Evolutionary conservation across 2,113 vertebrate genomes (phyloP), one percentile per base, ranked within the genome.

Genomic region (Fulmarus glacialis): DNA sequence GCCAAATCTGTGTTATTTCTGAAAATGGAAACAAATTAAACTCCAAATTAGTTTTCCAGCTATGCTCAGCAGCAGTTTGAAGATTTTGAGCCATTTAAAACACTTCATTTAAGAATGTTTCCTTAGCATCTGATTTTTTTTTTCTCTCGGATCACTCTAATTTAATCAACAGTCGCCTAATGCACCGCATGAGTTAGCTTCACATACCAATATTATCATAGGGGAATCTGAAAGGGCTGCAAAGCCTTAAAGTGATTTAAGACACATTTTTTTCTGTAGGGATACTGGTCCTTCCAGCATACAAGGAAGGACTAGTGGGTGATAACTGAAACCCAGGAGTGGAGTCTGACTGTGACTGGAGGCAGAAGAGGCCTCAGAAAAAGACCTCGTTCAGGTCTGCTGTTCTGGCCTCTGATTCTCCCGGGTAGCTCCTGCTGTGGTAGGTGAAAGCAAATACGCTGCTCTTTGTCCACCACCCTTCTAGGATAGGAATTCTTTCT

Each of bases 81-180:
- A 77, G n/a, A 55, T 47, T 82, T 56, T 47, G 32, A 82, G 50
- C 27, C 55, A 82, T 71, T 79, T 88, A 78, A 92, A 95, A 55
- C 6, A 27, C 9, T 74, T 84, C 15, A 17, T 90, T 66, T 53
- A 62, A 63, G 48, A 89, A 83, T 29, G 17, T 40, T 91, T 58
- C 42, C 36, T 83, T 70, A 43, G 36, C 1, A 3, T 60, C 21
- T 73, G 0, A 5, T 29, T 47, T 47, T 30, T n/a, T 42, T 52
- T 59, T 71, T 14, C 19, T 43, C 42, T 70, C 45, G 42, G 12
- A 45, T 89, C 34, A 70, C 36, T 91, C 45, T 66, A 81, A 58
- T 83, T 91, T 63, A 91, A 87, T 81, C 83, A 89, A 48, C 23
- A 64, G 59, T 84, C 8, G 1, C 50, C 72, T 83, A 56, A 89